Evolutionary conservation across 2,888 invertebrate genomes (phyloP), one percentile per base, ranked within the genome.

Genomic region (Troides aeacus): DNA sequence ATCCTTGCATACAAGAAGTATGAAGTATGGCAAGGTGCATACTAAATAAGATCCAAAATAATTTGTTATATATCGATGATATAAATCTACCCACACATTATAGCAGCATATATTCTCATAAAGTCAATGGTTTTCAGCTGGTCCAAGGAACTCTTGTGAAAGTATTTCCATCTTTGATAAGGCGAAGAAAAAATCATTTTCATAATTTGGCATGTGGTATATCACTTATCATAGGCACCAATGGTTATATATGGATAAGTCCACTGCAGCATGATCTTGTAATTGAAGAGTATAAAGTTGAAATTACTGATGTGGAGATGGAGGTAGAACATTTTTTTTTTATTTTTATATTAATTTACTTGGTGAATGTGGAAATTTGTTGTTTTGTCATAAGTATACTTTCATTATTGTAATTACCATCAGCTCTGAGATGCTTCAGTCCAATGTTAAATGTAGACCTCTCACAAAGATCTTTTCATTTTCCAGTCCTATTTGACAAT

Each of bases 161-260:
- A 87, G 99, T 99, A 0, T 96, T 97, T 62, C 97, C 99, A 0
- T 97, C 98, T 2, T 89, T 99, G 46, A 95, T 99, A 24, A 97
- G 97, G 83, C 94, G 98, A 23, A 95, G 98, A 70, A 99, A 99
- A 87, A 98, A 97, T 63, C 99, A 99, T 87, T 99, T 99, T 82
- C 99, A 99, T 84, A 97, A 97, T 86, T 90, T 99, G 68, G 95
- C 97, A 0, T 97, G 97, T 83, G 99, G 99, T 0, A 97, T 97
- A 0, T 97, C 97, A 71, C 92, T 99, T 30, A 98, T 99, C 71
- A 94, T 99, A 36, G 99, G 99, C 10, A 98, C 98, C 83, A 99
- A 99, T 86, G 99, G 99, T 0, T 98, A 96, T 79, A 95, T 99
- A 73, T 99, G 99, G 98, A 96, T 99, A 70, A 96, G 96, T 70